Evolutionary conservation across 2,113 vertebrate genomes (phyloP).

Genomic region (Corythornis vintsioides): DNA sequence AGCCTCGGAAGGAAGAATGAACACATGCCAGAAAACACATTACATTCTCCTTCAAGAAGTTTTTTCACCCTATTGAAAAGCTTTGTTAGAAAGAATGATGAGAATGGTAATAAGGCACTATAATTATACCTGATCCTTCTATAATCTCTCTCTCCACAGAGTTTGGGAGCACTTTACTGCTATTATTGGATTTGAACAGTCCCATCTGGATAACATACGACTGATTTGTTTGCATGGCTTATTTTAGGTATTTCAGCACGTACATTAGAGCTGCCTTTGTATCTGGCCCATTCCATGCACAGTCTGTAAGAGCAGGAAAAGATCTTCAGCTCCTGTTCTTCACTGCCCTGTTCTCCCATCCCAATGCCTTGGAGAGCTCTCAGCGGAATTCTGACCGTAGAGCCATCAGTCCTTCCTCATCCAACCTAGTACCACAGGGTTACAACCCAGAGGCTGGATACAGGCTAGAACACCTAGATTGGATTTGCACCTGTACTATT

Average conservation of each 20-base stretch:
- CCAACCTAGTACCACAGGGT: neutral
- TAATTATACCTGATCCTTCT: conserved; percentile 67
- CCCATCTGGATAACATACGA: conserved; percentile 58
- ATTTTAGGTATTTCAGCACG: conserved; percentile 51
- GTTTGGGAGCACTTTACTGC: conserved; percentile 60
- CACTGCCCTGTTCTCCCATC: neutral
- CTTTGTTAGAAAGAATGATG: conserved; percentile 62
- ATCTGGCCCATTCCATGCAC: neutral
- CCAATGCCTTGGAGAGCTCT: neutral
- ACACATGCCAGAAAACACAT: conserved; percentile 57
- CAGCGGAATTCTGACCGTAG: neutral
- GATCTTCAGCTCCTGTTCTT: neutral
- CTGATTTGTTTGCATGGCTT: conserved; percentile 62
- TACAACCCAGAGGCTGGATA: neutral
- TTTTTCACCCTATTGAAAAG: conserved; percentile 48
- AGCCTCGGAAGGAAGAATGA: conserved; percentile 29
- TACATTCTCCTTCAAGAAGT: conserved; percentile 11
- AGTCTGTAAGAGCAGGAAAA: neutral
- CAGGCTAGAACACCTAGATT: neutral
- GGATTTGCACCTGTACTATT: neutral
- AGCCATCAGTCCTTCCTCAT: neutral
- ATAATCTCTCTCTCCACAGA: conserved; percentile 54
- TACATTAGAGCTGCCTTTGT: neutral
- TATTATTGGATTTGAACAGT: conserved; percentile 66
- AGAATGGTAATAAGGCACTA: conserved; percentile 52